Conservation (phyloP, 2,113 vertebrate species). For the Eulacestoma nigropectus region DNA sequence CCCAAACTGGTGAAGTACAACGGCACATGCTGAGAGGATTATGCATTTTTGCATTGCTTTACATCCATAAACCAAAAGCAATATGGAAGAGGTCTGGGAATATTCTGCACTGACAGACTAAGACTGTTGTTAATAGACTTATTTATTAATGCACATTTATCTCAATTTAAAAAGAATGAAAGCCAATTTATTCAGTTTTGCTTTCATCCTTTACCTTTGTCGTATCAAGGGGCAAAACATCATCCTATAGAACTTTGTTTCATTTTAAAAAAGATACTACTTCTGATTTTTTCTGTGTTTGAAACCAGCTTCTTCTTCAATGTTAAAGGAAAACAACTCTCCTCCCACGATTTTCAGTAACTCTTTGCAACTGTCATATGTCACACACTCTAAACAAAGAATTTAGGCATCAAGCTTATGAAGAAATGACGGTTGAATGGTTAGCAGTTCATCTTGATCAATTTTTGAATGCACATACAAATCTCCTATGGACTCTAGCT, state of each 20-base stretch:
- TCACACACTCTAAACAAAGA: not conserved
- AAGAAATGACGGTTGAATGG: not conserved
- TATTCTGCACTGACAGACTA: not conserved
- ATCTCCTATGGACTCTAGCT: not conserved
- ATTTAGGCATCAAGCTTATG: not conserved
- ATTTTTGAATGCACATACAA: not conserved
- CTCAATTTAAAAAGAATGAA: not conserved
- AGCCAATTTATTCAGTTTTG: not conserved
- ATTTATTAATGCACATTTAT: not conserved
- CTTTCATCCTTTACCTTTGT: not conserved
- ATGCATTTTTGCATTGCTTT: not conserved
- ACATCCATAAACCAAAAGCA: not conserved
- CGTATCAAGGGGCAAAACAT: not conserved
- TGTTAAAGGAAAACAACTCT: not conserved
- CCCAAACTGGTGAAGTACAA: not conserved
- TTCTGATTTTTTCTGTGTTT: not conserved
- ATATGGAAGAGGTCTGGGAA: not conserved
- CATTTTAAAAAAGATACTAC: not conserved
- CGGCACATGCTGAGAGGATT: not conserved
- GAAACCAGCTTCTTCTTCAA: not conserved
- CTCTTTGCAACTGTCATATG: not conserved
- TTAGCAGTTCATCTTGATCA: not conserved
- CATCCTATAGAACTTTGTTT: not conserved
- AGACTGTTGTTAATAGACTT: not conserved
- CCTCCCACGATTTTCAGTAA: not conserved